Evolutionary conservation across 2,797 vertebrate genomes (phyloP), one percentile per base, ranked within the genome.

Genomic region (Setipinna tenuifilis): DNA sequence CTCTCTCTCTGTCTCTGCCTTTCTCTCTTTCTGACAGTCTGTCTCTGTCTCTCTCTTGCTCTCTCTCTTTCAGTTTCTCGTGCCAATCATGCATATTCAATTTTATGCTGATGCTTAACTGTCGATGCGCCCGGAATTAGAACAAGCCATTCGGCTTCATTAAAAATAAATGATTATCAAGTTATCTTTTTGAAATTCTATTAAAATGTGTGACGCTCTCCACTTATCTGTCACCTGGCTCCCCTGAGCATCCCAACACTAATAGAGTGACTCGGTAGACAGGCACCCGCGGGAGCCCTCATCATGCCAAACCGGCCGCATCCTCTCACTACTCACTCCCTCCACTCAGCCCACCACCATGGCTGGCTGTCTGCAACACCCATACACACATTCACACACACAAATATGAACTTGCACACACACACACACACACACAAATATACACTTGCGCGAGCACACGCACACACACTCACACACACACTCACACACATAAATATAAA

Each of bases 151-250:
- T 95, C 93, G 91, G 94, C 95, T 96, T 96, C 95, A 96, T 96
- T 95, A 96, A 95, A 94, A 92, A 92, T 94, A 93, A 95, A 95
- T 94, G 94, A 96, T 96, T 96, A 96, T 96, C 94, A 93, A 94
- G 94, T 95, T 96, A 95, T 96, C 95, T 94, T 96, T 94, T 75
- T 95, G 93, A 95, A 95, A 95, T 95, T 96, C 95, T 95, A 96
- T 96, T 96, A 96, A 96, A 96, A 95, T 91, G 94, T 94, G 94
- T 93, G 93, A 91, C 92, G 92, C 93, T 93, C 93, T 90, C 88
- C 93, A 94, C 95, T 95, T 96, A 95, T 96, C 95, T 95, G 94
- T 96, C 95, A 96, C 95, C 95, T 96, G 94, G 91, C 91, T 96
- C 95, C 95, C 95, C 91, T 86, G 95, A 93, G 95, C 92, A 89